phyloP scores from a whole-genome alignment of 2,888 invertebrate genomes.

The Nomada lathburiana region DNA sequence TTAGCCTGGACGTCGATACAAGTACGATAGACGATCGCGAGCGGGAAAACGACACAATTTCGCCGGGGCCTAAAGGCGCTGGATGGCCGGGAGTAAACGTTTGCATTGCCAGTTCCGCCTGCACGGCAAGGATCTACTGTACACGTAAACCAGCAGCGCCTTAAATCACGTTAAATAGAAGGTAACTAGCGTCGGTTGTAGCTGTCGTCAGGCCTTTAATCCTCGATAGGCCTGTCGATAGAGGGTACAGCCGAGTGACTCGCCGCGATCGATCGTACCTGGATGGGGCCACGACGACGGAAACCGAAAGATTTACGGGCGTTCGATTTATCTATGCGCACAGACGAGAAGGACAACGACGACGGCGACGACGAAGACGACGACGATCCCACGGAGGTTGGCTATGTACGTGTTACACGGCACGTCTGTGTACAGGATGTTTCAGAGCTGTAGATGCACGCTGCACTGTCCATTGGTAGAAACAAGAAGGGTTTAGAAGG shows the following conservation, averaged over 20 bases:
- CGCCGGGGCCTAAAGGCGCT: conserved; percentile 10
- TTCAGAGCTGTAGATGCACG: conserved; percentile 14
- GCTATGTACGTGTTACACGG: conserved; percentile 5
- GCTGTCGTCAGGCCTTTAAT: conserved; percentile 70
- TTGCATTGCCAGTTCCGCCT: conserved; percentile 50
- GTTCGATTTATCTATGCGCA: conserved; percentile 72
- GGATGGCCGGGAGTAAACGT: conserved; percentile 28
- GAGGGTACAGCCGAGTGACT: conserved; percentile 68
- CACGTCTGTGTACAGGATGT: conserved; percentile 4
- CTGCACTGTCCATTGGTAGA: not conserved
- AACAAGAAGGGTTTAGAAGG: no score
- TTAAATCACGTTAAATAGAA: conserved; percentile 73
- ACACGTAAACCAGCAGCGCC: conserved; percentile 55
- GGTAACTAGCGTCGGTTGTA: conserved; percentile 71
- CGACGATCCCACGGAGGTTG: conserved; percentile 52
- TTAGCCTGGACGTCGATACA: conserved; percentile 17
- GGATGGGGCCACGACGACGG: conserved; percentile 62
- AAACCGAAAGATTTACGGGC: conserved; percentile 71
- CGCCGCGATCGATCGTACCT: conserved; percentile 67
- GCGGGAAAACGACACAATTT: conserved; percentile 52
- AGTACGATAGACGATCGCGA: conserved; percentile 8
- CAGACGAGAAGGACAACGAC: conserved; percentile 17
- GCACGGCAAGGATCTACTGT: conserved; percentile 38
- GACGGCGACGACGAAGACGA: conserved; percentile 7
- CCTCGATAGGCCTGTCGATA: conserved; percentile 69